Conservation (phyloP, 2,888 invertebrate genomes). For the Schrankia costaestrigalis region DNA sequence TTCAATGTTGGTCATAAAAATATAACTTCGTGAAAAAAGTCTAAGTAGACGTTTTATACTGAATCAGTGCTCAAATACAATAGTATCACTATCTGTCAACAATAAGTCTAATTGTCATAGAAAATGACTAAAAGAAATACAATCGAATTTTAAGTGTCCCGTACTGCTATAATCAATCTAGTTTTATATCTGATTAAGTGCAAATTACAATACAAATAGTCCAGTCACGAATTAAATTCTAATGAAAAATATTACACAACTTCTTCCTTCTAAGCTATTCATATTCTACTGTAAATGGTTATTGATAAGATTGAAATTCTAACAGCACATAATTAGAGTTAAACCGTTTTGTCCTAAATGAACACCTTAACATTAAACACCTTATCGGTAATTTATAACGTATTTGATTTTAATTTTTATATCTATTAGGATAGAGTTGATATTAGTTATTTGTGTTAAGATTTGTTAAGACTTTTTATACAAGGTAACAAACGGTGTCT, state of each 20-base stretch:
- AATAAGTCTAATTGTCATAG: constrained; percentile 52
- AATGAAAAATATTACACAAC: constrained; percentile 24
- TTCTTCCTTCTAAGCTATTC: too few species aligned
- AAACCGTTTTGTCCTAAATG: constrained; percentile 19
- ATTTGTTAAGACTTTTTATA: constrained; percentile 34
- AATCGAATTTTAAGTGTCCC: constrained; percentile 49
- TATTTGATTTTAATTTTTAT: constrained; percentile 43
- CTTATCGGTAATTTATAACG: constrained; percentile 26
- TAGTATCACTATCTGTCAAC: constrained; percentile 41
- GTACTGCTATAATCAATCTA: constrained; percentile 74
- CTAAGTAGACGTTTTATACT: background rate
- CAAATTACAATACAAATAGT: constrained; percentile 78
- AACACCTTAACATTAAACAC: constrained; percentile 35
- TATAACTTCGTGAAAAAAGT: too few species aligned
- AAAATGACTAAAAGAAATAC: constrained; percentile 56
- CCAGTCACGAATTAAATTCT: constrained; percentile 60
- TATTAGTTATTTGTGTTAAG: constrained; percentile 22
- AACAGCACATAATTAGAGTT: constrained; percentile 15
- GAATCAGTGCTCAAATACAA: constrained; percentile 23
- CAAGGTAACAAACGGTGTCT: constrained; percentile 50
- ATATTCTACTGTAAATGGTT: too few species aligned
- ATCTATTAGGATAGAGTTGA: constrained; percentile 33
- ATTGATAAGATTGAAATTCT: constrained; percentile 9
- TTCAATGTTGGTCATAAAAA: constrained; percentile 12
- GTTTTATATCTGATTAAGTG: constrained; percentile 77